phyloP scores from a whole-genome alignment of 2,797 vertebrate species.

The Melanotaenia boesemani region DNA sequence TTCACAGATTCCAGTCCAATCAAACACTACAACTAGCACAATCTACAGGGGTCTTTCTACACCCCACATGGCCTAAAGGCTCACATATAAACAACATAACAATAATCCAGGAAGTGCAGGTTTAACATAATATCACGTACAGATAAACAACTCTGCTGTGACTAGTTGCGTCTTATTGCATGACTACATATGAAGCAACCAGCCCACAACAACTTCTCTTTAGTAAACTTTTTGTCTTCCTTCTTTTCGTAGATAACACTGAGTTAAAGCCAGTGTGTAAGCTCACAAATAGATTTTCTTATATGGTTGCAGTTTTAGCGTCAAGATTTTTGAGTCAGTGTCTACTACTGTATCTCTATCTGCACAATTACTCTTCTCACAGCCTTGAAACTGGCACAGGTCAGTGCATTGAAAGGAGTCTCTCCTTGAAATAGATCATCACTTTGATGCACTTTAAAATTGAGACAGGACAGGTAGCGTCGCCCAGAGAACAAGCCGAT shows the following conservation, averaged over 20 bases:
- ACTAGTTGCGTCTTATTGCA: conserved; percentile 3
- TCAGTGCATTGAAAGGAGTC: conserved; percentile 35
- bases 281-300: background rate
- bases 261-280: background rate
- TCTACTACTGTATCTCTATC: conserved; percentile 4
- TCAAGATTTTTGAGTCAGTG: conserved; percentile 11
- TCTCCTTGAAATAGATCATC: conserved; percentile 39
- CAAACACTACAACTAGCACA: too few species aligned
- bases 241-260: background rate
- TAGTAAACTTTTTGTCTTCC: background rate
- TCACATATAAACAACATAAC: background rate
- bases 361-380: conserved; percentile 16
- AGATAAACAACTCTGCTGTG: conserved; percentile 5
- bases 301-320: conserved; percentile 13
- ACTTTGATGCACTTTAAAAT: conserved; percentile 30
- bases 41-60: too few species aligned
- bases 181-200: background rate
- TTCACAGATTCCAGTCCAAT: background rate
- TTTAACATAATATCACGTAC: conserved; percentile 2
- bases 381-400: conserved; percentile 1
- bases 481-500: conserved; percentile 7
- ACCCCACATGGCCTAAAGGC: background rate
- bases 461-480: conserved; percentile 32
- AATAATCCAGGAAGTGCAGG: background rate
- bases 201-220: background rate